Evolutionary conservation across 2,888 invertebrate genomes (phyloP).

Genomic region (Brachyptera risi): DNA sequence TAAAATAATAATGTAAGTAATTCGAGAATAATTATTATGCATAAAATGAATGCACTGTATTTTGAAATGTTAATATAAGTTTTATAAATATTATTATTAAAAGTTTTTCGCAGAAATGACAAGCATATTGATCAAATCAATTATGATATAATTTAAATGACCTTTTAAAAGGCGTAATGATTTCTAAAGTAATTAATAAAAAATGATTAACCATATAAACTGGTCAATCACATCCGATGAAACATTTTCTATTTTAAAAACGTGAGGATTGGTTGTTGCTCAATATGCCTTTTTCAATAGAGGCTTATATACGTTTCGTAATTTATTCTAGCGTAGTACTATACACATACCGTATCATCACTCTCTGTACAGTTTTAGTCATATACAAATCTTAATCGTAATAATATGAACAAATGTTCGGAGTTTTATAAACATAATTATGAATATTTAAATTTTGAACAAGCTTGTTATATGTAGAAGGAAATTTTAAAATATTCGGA

Average conservation of each 20-base stretch:
- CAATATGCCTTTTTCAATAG: slow-evolving; percentile 13
- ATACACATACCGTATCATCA: no score
- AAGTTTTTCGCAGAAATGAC: neutral
- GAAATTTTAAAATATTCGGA: neutral
- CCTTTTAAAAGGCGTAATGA: slow-evolving; percentile 29
- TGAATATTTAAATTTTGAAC: neutral
- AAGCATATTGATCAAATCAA: neutral
- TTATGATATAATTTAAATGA: slow-evolving; percentile 7
- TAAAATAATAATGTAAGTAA: slow-evolving; percentile 11
- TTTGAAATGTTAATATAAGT: no score
- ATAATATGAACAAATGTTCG: neutral
- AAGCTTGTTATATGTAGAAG: neutral
- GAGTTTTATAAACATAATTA: neutral
- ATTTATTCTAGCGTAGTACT: no score
- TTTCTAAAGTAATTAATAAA: slow-evolving; percentile 26
- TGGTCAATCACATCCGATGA: neutral
- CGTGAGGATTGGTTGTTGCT: slow-evolving; percentile 24
- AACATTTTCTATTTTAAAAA: slow-evolving; percentile 16
- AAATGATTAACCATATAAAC: slow-evolving; percentile 22
- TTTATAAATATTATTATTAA: neutral
- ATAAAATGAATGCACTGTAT: neutral
- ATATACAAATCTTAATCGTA: no score
- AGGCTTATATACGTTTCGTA: no score
- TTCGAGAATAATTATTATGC: neutral
- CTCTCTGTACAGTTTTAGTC: no score